Conservation (phyloP, 2,797 vertebrate genomes). For the Pteropus rufus region DNA sequence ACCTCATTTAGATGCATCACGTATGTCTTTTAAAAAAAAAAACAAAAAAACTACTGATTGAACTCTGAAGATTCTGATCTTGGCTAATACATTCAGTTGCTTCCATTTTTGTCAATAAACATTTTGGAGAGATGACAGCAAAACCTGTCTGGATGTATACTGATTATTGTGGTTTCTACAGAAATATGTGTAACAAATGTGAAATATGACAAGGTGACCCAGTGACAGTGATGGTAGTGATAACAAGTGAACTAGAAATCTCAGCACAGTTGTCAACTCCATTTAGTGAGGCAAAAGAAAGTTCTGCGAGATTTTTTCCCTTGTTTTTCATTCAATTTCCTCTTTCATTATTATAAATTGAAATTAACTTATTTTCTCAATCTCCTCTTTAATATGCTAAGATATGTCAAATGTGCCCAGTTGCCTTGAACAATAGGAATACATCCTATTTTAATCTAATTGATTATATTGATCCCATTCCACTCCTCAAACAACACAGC, state of each 20-base stretch:
- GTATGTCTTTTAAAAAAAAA: not conserved
- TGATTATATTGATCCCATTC: slow-evolving; percentile 72
- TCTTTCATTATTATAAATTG: slow-evolving; percentile 43
- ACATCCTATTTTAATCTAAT: slow-evolving; percentile 73
- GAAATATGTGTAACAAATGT: slow-evolving; percentile 23
- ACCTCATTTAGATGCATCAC: not conserved
- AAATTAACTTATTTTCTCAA: slow-evolving; percentile 66
- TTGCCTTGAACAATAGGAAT: slow-evolving; percentile 56
- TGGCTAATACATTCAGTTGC: not conserved
- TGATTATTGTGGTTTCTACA: slow-evolving; percentile 50
- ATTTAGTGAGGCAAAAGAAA: slow-evolving; percentile 13
- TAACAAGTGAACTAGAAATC: slow-evolving; percentile 13
- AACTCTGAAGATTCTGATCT: not conserved
- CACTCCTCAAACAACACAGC: slow-evolving; percentile 59
- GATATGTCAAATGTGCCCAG: slow-evolving; percentile 55
- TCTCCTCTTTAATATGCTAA: slow-evolving; percentile 56
- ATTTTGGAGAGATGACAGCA: slow-evolving; percentile 18
- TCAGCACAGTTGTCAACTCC: slow-evolving; percentile 10
- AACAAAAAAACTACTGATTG: not conserved
- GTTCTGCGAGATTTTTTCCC: not conserved
- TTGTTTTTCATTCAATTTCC: slow-evolving; percentile 55
- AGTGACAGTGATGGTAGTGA: not conserved
- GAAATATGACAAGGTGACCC: slow-evolving; percentile 65
- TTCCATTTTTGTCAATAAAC: slow-evolving; percentile 35
- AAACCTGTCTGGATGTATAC: not conserved